Evolutionary conservation across 92 coral and sea anemone genomes (phyloP).

Genomic region (Metridium senile): DNA sequence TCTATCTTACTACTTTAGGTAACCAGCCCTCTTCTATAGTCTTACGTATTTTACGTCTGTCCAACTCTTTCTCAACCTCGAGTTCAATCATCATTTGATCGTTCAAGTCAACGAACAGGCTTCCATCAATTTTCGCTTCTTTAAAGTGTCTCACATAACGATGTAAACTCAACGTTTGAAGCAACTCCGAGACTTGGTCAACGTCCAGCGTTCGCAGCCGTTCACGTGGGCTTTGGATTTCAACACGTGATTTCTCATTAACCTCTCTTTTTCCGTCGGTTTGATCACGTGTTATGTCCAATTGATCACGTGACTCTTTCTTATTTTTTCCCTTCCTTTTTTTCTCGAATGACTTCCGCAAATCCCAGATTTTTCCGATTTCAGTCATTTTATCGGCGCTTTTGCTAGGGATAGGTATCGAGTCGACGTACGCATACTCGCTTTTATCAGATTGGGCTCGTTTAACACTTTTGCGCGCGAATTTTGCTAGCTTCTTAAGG

Average conservation of each 20-base stretch:
- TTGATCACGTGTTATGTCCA: neutral
- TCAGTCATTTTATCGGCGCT: constrained; percentile 6
- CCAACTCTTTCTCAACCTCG: neutral
- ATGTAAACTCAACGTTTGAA: neutral
- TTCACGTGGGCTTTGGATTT: neutral
- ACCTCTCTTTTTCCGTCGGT: no score
- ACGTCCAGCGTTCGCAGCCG: neutral
- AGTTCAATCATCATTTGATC: constrained; percentile 14
- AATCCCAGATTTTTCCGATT: neutral
- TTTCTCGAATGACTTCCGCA: neutral
- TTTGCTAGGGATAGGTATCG: neutral
- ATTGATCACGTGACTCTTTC: neutral
- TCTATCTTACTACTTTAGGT: neutral
- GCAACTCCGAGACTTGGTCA: constrained; percentile 13
- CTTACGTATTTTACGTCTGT: constrained; percentile 18
- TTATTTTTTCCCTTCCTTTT: neutral
- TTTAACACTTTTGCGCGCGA: neutral
- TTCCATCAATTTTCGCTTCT: constrained; percentile 26
- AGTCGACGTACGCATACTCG: constrained; percentile 5
- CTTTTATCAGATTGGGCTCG: neutral
- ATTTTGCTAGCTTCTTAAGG: neutral
- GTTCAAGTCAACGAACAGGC: constrained; percentile 20
- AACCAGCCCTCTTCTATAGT: constrained; percentile 8
- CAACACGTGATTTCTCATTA: neutral
- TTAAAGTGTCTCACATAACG: constrained; percentile 14